Conservation (phyloP, 2,888 invertebrate species). For the Volucella bombylans region DNA sequence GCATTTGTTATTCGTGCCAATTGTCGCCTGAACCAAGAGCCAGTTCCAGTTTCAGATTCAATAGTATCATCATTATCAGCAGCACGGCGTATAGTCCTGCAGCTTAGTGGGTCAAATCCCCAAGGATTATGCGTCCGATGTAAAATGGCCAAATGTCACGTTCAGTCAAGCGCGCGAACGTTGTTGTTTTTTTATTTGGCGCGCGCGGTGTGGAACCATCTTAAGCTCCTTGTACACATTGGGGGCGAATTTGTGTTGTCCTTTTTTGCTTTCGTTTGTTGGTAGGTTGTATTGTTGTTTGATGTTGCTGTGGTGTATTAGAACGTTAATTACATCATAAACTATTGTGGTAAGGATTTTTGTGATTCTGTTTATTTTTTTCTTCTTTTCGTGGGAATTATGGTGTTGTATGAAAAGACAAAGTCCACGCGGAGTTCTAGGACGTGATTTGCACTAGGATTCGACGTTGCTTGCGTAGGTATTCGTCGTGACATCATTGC, state of each 20-base stretch:
- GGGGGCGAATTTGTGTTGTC: slow-evolving; percentile 34
- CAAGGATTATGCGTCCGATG: slow-evolving; percentile 47
- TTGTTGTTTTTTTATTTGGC: slow-evolving; percentile 55
- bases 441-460: slow-evolving; percentile 40
- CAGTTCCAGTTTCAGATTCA: neutral
- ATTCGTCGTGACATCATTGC: slow-evolving; percentile 11
- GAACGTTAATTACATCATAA: slow-evolving; percentile 41
- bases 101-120: slow-evolving; percentile 70
- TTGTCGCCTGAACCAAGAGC: slow-evolving; percentile 27
- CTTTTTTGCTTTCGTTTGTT: neutral
- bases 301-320: slow-evolving; percentile 26
- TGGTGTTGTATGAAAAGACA: slow-evolving; percentile 2
- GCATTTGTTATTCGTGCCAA: slow-evolving; percentile 60
- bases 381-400: neutral
- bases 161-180: slow-evolving; percentile 59
- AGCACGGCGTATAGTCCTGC: slow-evolving; percentile 56
- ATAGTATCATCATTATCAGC: slow-evolving; percentile 28
- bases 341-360: slow-evolving; percentile 21
- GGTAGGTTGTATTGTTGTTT: neutral
- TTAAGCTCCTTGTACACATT: slow-evolving; percentile 58
- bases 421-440: slow-evolving; percentile 19
- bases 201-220: slow-evolving; percentile 13
- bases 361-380: neutral
- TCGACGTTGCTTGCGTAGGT: neutral
- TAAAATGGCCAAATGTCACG: slow-evolving; percentile 68